Evolutionary conservation across 2,888 invertebrate species (phyloP), one percentile per base, ranked within the genome.

Genomic region (Ptychoptera albimana): DNA sequence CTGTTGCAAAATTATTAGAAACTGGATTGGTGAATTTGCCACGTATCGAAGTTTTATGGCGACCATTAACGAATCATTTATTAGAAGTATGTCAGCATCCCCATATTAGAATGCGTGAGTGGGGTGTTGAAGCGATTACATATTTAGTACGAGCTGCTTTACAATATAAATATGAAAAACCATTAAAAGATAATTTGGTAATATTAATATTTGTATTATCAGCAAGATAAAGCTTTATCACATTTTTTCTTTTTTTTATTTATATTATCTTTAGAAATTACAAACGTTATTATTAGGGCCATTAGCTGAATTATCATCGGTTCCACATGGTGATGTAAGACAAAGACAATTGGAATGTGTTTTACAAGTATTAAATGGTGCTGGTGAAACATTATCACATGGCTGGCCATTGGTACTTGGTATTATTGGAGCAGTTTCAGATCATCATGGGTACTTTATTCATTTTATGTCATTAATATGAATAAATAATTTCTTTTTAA

Each of bases 1-100:
- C 96, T 3, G 92, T 97, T 3, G 94, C 96, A 3, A 97, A 97
- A 64, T 69, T 97, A n/a, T 70, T 97, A n/a, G 97, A 98, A 69
- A 94, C 93, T 1, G 94, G 93, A 1, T 64, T 94, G 47, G 93
- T 93, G 0, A 97, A 97, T 65, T 76, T 97, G 71, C 78, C 83
- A 40, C 71, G 97, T 44, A 86, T 96, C 37, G 89, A 93, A 63
- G 87, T 94, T 1, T 74, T 93, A 53, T 97, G 97, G 97, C 74
- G 86, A 50, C 93, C 93, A 0, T 73, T 97, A 45, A 94, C 94
- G 0, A 89, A 88, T 61, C 96, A 97, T 66, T 71, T 97, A n/a
- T 64, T 96, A 39, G 93, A 94, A 68, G 92, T 93, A 48, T 93
- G 93, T 58, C 89, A 91, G 60, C 94, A 94, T 67, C 89, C 93